phyloP scores from a whole-genome alignment of 1,140 invertebrate genomes.

The Ephestia elutella region DNA sequence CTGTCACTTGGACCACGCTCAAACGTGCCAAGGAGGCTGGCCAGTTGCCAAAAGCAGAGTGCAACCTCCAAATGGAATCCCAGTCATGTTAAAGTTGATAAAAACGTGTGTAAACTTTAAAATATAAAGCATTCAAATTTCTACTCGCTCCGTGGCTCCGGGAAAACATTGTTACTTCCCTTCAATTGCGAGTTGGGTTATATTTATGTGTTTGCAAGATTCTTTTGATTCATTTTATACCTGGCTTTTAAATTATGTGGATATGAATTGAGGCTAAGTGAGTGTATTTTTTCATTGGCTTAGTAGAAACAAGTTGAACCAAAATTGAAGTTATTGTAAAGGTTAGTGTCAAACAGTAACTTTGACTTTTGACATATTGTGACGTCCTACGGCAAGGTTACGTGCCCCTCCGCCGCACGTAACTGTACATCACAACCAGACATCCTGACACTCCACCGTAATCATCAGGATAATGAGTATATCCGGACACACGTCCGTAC shows the following conservation, averaged over 20 bases:
- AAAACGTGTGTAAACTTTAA: conserved; percentile 1
- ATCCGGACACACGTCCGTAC: no score
- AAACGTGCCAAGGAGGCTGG: not conserved
- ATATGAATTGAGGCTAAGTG: not conserved
- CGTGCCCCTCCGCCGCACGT: no score
- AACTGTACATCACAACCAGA: no score
- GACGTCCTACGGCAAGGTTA: no score
- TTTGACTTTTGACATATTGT: no score
- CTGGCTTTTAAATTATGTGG: not conserved
- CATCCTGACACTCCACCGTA: no score
- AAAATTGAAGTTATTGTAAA: no score
- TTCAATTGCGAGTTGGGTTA: not conserved
- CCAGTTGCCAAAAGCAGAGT: not conserved
- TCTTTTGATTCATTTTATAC: not conserved
- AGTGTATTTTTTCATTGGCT: no score
- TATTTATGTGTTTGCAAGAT: not conserved
- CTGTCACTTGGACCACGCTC: not conserved
- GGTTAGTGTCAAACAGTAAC: no score
- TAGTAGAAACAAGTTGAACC: no score
- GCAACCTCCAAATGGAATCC: not conserved
- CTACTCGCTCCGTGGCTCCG: not conserved
- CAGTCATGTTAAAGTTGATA: not conserved
- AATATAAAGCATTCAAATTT: not conserved
- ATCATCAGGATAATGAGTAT: no score
- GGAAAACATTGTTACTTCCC: not conserved